Evolutionary conservation across 2,888 invertebrate species (phyloP), one percentile per base, ranked within the genome.

Genomic region (Agriopis aurantiaria): DNA sequence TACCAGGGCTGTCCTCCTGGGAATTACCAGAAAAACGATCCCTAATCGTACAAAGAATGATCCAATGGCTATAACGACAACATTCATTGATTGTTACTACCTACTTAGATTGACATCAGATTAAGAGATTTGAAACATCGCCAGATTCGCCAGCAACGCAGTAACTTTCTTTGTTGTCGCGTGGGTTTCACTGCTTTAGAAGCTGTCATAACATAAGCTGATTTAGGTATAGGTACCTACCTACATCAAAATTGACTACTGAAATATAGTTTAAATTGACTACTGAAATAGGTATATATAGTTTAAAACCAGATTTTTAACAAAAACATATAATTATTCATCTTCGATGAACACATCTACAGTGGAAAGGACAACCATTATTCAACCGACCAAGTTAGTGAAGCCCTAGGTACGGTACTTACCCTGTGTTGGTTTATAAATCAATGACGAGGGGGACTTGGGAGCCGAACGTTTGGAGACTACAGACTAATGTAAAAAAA

Each of bases 371-470:
- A n/a, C n/a, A 46, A n/a, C 33, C 46, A 12, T 46, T 23, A 11
- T 45, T 8, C 23, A 33, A 33, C 33, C 33, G n/a, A 0, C 11
- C 8, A 58, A 12, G 46, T 23, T 33, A 58, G 23, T 7, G 46
- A 81, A 80, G 75, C 79, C 79, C 87, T 90, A 90, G 90, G 86
- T 82, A 84, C 43, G 8, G 41, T 43, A 43, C 43, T 43, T 10
- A 43, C 82, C 85, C 88, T 89, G 84, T 77, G 84, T 80, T 74
- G 80, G 78, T 73, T 77, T 79, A 78, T 74, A 81, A 87, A 91
- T 91, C 91, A 82, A 91, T 91, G 90, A 82, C 76, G 45, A 66
- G 73, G 68, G 89, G 89, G 85, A 80, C 17, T 79, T 70, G 74
- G 71, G 69, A 74, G 73, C 70, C 69, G 73, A 75, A 76, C 76